Evolutionary conservation across 2,113 vertebrate genomes (phyloP).

Genomic region (Oreochromis tanganicae): DNA sequence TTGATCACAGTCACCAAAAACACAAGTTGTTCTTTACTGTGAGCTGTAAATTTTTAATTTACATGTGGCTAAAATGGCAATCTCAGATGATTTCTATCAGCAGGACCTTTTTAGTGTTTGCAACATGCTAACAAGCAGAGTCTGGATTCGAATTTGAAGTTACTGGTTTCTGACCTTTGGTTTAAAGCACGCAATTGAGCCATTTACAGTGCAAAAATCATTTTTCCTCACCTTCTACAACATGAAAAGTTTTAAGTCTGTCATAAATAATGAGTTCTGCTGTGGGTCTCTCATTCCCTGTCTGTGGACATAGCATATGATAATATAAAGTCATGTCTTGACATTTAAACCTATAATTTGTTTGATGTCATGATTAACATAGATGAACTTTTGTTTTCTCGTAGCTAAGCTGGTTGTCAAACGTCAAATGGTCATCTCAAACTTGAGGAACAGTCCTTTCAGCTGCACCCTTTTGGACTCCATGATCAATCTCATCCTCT

Average conservation of each 20-base stretch:
- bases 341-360: background rate
- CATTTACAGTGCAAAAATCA: background rate
- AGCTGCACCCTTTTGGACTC: background rate
- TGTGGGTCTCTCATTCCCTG: background rate
- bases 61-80: background rate
- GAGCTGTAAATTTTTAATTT: background rate
- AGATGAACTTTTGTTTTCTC: background rate
- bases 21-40: no score
- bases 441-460: background rate
- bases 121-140: background rate
- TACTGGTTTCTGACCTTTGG: background rate
- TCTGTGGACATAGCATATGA: background rate
- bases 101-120: background rate
- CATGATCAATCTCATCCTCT: background rate
- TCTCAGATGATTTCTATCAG: background rate
- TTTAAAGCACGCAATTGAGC: background rate
- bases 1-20: no score
- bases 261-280: background rate
- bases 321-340: background rate
- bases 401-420: background rate
- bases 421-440: background rate
- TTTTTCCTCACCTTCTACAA: background rate
- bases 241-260: background rate
- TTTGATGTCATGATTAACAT: background rate
- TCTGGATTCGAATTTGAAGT: background rate